Percentiles rank a stretch among this genome's conserved stretches.
Conservation (phyloP, 1,140 invertebrate genomes). For the Tribolium madens region DNA sequence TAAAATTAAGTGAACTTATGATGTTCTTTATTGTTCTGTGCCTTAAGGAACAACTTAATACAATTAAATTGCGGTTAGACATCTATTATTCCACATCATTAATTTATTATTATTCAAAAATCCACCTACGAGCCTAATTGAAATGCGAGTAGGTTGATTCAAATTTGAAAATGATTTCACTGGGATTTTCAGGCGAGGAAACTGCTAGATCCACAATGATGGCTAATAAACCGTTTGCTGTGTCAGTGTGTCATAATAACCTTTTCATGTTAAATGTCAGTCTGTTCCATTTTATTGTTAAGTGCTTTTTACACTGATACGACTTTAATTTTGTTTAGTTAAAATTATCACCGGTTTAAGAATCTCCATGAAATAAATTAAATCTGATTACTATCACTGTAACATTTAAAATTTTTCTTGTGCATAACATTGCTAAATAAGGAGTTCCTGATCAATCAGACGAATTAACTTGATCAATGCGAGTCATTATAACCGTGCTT, state of each 20-base stretch:
- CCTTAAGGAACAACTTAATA: neutral
- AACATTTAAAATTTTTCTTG: neutral
- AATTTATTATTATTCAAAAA: conserved; percentile 18
- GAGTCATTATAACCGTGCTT: too few relatives aligned
- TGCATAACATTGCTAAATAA: neutral
- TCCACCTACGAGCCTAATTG: neutral
- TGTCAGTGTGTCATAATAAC: neutral
- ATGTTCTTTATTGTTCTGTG: conserved; percentile 1
- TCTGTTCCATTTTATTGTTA: neutral
- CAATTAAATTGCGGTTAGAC: neutral
- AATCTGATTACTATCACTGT: neutral
- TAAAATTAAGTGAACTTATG: conserved; percentile 14
- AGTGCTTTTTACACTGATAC: neutral
- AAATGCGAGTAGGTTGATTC: neutral
- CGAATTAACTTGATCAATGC: neutral
- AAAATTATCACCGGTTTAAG: neutral
- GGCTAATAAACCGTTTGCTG: neutral
- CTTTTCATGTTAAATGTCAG: neutral
- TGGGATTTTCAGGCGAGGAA: neutral
- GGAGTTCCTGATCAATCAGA: neutral
- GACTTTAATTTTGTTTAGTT: neutral
- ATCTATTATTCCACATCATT: conserved; percentile 20
- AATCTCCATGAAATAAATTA: neutral
- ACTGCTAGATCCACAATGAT: neutral
- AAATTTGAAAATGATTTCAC: conserved; percentile 9